Conservation (phyloP, 2,113 vertebrate genomes). For the Chrysochloris asiatica region DNA sequence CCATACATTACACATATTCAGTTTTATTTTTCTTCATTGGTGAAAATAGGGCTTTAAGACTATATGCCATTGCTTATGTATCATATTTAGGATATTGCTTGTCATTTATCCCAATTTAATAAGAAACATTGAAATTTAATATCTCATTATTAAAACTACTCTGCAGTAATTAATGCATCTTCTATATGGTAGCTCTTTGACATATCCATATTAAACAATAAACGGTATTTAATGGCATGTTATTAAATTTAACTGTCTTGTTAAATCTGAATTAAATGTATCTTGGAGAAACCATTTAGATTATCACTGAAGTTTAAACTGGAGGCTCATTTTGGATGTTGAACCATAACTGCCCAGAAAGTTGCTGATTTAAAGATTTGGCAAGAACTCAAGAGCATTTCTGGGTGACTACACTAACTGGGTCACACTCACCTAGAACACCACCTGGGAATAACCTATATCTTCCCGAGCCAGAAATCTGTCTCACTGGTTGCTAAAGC, state of each 20-base stretch:
- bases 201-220: conserved; percentile 69
- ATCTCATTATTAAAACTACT: conserved; percentile 73
- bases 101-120: conserved; percentile 50
- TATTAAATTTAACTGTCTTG: conserved; percentile 76
- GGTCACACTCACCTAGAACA: neutral
- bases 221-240: conserved; percentile 76
- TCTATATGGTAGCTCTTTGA: neutral
- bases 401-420: conserved; percentile 4
- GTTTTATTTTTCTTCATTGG: neutral
- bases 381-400: neutral
- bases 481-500: conserved; percentile 42
- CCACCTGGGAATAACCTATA: conserved; percentile 57
- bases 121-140: conserved; percentile 69
- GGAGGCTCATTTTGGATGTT: conserved; percentile 57
- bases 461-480: conserved; percentile 64
- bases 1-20: neutral
- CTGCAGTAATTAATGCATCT: conserved; percentile 62
- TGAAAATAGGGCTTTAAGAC: neutral
- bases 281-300: conserved; percentile 69
- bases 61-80: neutral
- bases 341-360: conserved; percentile 17
- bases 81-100: neutral
- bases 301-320: conserved; percentile 54
- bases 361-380: conserved; percentile 15
- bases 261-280: conserved; percentile 74